phyloP scores from a whole-genome alignment of 2,113 vertebrate genomes.

The Neotoma lepida region DNA sequence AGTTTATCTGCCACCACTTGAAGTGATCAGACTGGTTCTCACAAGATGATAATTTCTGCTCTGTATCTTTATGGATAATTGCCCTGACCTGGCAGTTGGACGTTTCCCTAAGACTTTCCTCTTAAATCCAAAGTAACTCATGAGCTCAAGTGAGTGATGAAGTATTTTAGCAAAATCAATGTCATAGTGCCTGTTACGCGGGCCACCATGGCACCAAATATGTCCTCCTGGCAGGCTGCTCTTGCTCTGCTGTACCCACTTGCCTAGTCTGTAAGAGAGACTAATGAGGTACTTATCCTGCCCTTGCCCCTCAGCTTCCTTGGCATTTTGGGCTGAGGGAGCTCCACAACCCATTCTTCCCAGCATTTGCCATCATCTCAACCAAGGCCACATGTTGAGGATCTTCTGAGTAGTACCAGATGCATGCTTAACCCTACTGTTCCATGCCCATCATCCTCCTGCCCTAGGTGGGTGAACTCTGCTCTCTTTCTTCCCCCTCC shows the following conservation, averaged over 20 bases:
- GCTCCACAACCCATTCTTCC: not conserved
- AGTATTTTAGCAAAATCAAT: not conserved
- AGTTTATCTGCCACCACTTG: not conserved
- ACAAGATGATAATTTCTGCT: not conserved
- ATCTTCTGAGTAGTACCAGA: not conserved
- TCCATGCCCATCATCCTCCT: not conserved
- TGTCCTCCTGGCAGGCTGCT: not conserved
- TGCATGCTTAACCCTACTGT: no score
- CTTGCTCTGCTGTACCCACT: not conserved
- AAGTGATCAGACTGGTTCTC: not conserved
- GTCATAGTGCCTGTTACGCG: not conserved
- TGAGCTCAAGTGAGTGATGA: not conserved
- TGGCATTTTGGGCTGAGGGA: not conserved
- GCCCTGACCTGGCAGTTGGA: not conserved
- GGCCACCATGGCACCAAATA: not conserved
- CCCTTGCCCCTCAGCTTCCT: no score
- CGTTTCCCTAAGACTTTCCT: not conserved
- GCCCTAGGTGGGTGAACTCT: no score
- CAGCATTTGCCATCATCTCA: not conserved
- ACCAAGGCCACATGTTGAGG: not conserved
- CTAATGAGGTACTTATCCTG: not conserved
- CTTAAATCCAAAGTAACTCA: not conserved
- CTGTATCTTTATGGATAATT: not conserved
- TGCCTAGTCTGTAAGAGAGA: not conserved
- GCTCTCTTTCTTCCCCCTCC: not conserved